A percentile compares a stretch with the other conserved stretches of the same genome.
Conservation (phyloP, 2,797 vertebrate species). For the Philypnodon macrostomus region DNA sequence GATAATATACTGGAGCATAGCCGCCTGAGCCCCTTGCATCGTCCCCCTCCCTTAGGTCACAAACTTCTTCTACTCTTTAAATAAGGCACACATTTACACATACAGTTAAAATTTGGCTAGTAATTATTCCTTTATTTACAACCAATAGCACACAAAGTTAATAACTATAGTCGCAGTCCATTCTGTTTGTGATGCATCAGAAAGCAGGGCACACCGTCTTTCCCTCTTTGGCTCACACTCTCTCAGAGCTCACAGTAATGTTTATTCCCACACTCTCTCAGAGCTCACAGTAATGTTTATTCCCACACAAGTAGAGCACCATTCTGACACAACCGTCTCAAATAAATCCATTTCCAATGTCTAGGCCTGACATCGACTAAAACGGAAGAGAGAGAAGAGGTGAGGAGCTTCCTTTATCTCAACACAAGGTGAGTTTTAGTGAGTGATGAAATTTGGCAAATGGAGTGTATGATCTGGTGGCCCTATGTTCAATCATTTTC, state of each 20-base stretch:
- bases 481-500: constrained; percentile 22
- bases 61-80: constrained; percentile 84
- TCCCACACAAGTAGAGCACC: constrained; percentile 55
- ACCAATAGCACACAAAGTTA: constrained; percentile 78
- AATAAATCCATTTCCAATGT: constrained; percentile 26
- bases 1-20: constrained; percentile 69
- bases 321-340: constrained; percentile 48
- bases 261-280: constrained; percentile 38
- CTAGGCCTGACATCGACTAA: constrained; percentile 25
- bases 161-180: constrained; percentile 68
- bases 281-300: constrained; percentile 22
- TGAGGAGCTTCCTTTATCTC: constrained; percentile 42
- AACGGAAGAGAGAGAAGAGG: constrained; percentile 18
- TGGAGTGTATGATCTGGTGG: constrained; percentile 43
- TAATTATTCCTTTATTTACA: constrained; percentile 87
- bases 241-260: constrained; percentile 15
- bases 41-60: constrained; percentile 63
- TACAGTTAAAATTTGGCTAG: constrained; percentile 85
- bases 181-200: constrained; percentile 46
- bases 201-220: constrained; percentile 30
- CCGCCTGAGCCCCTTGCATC: constrained; percentile 63
- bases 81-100: constrained; percentile 90
- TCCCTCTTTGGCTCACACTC: constrained; percentile 50
- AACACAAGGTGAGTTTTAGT: constrained; percentile 23
- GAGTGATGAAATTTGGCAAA: constrained; percentile 23